phyloP scores from a whole-genome alignment of 2,888 invertebrate species.

The Brenthis hecate region DNA sequence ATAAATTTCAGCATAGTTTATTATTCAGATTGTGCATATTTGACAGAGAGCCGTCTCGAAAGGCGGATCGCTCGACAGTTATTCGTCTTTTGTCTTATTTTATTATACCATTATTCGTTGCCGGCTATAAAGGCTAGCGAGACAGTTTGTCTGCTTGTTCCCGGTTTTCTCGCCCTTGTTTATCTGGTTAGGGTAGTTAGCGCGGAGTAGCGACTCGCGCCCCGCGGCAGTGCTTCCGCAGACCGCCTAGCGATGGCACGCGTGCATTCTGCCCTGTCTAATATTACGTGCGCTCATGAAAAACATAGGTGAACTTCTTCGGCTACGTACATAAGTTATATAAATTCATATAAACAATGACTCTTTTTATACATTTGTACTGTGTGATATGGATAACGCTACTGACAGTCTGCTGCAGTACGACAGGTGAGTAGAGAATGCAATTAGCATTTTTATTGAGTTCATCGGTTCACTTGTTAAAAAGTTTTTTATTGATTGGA shows the following conservation, averaged over 20 bases:
- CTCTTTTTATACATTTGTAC: conserved; percentile 79
- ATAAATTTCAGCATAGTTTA: conserved; percentile 40
- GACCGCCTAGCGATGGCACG: conserved; percentile 75
- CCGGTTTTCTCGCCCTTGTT: conserved; percentile 78
- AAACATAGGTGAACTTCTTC: conserved; percentile 65
- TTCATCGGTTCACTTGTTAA: conserved; percentile 54
- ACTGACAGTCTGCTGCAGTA: conserved; percentile 67
- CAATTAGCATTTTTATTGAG: conserved; percentile 74
- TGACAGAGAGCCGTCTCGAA: conserved; percentile 47
- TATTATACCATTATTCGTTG: conserved; percentile 68
- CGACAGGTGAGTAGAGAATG: conserved; percentile 72
- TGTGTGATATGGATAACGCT: conserved; percentile 75
- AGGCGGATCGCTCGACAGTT: conserved; percentile 49
- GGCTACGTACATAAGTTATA: conserved; percentile 42
- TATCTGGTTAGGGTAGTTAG: conserved; percentile 74
- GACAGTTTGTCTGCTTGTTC: conserved; percentile 80
- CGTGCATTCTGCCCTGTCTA: conserved; percentile 55
- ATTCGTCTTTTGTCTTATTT: conserved; percentile 76
- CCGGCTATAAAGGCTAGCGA: conserved; percentile 71
- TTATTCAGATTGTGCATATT: conserved; percentile 48
- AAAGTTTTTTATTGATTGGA: conserved; percentile 51
- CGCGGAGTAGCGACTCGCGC: conserved; percentile 57
- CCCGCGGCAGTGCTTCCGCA: conserved; percentile 55
- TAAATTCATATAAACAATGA: conserved; percentile 69
- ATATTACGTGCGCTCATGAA: conserved; percentile 54